Percentiles rank a stretch among this genome's conserved stretches.
Conservation (phyloP, 2,797 vertebrate genomes). For the Austrolebias charrua region DNA sequence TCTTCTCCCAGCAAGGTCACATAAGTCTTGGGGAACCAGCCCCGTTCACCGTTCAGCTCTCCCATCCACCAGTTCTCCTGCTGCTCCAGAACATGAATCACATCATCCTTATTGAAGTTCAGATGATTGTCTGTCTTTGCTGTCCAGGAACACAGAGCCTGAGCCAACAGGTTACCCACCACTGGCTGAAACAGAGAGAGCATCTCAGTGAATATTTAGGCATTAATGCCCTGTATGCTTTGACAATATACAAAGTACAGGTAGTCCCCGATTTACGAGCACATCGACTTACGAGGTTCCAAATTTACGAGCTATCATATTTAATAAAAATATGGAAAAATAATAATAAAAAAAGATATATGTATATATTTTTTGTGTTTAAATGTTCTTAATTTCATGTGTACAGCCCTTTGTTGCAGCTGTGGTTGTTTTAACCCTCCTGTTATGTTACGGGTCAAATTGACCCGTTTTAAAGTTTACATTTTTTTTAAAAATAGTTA, state of each 20-base stretch:
- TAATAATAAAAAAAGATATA: too few species aligned
- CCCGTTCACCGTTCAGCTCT: constrained; percentile 86
- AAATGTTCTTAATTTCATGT: too few species aligned
- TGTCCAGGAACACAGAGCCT: constrained; percentile 95
- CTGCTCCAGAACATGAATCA: constrained; percentile 93
- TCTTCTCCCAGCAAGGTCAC: constrained; percentile 86
- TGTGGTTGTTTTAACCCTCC: too few species aligned
- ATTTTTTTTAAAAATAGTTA: too few species aligned
- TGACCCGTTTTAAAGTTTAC: too few species aligned
- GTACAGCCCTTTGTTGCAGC: too few species aligned
- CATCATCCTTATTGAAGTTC: constrained; percentile 93
- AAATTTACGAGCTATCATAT: too few species aligned
- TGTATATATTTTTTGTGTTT: too few species aligned
- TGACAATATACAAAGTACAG: background rate
- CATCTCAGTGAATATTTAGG: background rate
- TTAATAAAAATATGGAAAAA: too few species aligned
- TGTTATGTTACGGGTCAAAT: too few species aligned
- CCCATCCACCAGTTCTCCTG: constrained; percentile 99
- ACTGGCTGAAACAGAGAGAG: constrained; percentile 48
- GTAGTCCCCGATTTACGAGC: too few species aligned
- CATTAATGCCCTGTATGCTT: background rate
- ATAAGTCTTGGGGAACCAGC: constrained; percentile 96
- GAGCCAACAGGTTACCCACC: constrained; percentile 85
- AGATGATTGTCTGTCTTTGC: constrained; percentile 96
- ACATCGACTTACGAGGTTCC: too few species aligned